phyloP scores from a whole-genome alignment of 2,113 vertebrate species.

The Calypte anna region DNA sequence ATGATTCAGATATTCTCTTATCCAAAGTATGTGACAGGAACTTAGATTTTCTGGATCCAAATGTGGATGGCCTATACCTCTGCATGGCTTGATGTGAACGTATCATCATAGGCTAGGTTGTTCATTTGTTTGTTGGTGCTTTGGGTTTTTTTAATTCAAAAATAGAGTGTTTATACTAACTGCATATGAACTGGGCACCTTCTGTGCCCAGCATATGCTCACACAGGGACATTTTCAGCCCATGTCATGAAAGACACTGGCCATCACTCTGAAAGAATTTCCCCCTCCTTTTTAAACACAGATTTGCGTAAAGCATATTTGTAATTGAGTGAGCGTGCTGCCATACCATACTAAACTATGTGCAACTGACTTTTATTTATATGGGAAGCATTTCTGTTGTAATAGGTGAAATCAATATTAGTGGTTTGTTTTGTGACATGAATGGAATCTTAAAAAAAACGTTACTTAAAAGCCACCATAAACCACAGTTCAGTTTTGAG shows the following conservation, averaged over 20 bases:
- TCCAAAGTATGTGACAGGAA: neutral
- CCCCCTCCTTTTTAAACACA: neutral
- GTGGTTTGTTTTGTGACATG: neutral
- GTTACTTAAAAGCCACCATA: neutral
- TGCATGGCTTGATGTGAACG: neutral
- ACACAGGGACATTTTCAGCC: neutral
- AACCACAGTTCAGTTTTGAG: neutral
- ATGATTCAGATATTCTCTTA: neutral
- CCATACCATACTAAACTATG: neutral
- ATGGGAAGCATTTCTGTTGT: neutral
- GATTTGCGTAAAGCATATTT: neutral
- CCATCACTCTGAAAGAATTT: neutral
- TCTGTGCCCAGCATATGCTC: neutral
- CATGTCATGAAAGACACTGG: neutral
- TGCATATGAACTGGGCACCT: fast-evolving
- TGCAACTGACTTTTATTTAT: neutral
- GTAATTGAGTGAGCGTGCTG: neutral
- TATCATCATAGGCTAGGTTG: neutral
- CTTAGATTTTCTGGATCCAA: neutral
- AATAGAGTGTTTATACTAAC: neutral
- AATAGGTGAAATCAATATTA: conserved; percentile 1
- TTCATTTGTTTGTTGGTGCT: too few relatives aligned
- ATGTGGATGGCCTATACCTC: neutral
- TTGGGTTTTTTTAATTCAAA: neutral
- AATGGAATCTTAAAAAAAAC: neutral